Evolutionary conservation across 2,797 vertebrate genomes (phyloP), one percentile per base, ranked within the genome.

Genomic region (Merluccius polli): DNA sequence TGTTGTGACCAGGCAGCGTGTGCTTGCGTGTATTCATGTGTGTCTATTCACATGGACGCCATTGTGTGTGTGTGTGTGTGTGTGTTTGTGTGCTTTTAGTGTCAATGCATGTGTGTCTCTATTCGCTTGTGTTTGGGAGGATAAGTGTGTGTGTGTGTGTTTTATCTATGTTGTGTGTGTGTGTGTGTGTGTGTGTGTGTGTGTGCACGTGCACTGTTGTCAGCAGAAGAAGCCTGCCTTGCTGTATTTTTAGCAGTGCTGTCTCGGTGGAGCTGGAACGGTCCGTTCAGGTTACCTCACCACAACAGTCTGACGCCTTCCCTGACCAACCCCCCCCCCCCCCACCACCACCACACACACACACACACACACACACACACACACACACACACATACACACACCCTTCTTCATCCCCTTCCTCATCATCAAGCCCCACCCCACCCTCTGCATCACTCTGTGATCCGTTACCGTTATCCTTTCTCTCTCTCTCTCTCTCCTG

Each of bases 221-320:
- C 90, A 90, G 89, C 92, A 89, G 88, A 90, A 91, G 91, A 89
- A 89, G 79, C 84, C 89, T 92, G 87, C 89, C 82, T 83, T 76
- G 74, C 90, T 35, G 69, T 71, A 36, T 38, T 33, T 71, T 33
- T 71, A 36, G 18, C 31, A 21, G 70, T 71, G 70, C 33, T 33
- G 18, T 84, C 89, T 93, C 85, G 84, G 84, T 87, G 86, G n/a
- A 63, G 59, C 59, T 63, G 59, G 59, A 27, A 16, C 27, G 59
- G 5, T 91, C 91, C 87, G 92, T 87, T 94, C 90, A 72, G 88
- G 90, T 94, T 94, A 93, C 93, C 89, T 89, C 85, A 73, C 36
- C 75, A 90, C 90, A 90, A 89, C 91, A 92, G 91, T 78, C 92
- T 93, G 93, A 91, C 91, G 92, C 93, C 92, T 89, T 35, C 78